phyloP scores from a whole-genome alignment of 1,140 invertebrate species.

The Drosophila kikkawai region DNA sequence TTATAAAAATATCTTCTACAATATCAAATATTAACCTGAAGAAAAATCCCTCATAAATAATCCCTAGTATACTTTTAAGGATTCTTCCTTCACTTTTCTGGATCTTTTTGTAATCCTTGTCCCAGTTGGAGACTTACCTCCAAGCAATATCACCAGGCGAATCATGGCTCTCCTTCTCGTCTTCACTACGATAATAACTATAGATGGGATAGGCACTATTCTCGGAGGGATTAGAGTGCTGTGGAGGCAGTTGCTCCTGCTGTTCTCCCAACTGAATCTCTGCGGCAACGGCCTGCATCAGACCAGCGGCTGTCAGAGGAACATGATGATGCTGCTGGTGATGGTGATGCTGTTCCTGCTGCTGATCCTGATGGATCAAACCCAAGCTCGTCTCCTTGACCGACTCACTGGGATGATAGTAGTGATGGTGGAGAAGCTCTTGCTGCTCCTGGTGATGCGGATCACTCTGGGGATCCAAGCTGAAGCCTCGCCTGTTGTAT shows the following conservation, averaged over 20 bases:
- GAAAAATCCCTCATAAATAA: not conserved
- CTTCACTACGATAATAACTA: conserved; percentile 52
- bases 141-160: conserved; percentile 39
- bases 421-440: conserved; percentile 18
- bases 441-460: conserved; percentile 30
- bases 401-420: conserved; percentile 6
- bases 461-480: conserved; percentile 29
- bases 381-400: conserved; percentile 17
- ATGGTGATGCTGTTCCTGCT: not conserved
- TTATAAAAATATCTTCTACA: too few species aligned
- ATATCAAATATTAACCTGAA: not conserved
- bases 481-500: conserved; percentile 34
- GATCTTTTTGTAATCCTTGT: too few species aligned
- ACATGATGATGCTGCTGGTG: conserved; percentile 34
- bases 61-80: not conserved
- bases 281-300: conserved; percentile 56
- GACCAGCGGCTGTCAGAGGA: conserved; percentile 49
- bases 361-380: conserved; percentile 11
- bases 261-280: conserved; percentile 54
- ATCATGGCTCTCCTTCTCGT: conserved; percentile 31
- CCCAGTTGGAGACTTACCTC: conserved; percentile 57
- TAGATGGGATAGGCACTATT: conserved; percentile 55
- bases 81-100: not conserved
- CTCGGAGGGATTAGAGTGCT: conserved; percentile 12
- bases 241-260: conserved; percentile 26